Conservation (phyloP, 2,113 vertebrate species). For the Pteruthius melanotis region DNA sequence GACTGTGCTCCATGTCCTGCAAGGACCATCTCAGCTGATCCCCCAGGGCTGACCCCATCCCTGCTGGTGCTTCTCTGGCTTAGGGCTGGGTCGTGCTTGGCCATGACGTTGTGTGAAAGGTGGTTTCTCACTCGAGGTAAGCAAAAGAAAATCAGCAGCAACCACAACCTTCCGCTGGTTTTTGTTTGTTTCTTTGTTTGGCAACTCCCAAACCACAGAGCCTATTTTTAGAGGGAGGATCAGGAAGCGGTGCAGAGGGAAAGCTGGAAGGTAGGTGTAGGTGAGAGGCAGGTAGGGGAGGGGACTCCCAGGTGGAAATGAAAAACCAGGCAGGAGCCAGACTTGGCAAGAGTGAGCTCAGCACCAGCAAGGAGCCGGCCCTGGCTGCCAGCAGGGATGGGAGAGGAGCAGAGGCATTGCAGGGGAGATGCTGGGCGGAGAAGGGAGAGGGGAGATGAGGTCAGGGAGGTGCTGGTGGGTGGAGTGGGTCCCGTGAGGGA, state of each 20-base stretch:
- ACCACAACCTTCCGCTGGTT: not conserved
- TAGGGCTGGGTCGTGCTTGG: fast-evolving
- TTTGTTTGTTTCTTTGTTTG: not conserved
- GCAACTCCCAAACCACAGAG: slow-evolving; percentile 3
- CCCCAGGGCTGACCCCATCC: not conserved
- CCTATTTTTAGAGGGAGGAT: not conserved
- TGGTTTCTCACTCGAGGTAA: not conserved
- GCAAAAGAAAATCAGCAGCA: not conserved
- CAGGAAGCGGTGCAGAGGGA: not conserved
- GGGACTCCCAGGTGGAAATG: not conserved
- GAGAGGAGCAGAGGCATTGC: not conserved
- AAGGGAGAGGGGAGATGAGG: slow-evolving; percentile 15
- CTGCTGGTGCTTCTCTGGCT: not conserved
- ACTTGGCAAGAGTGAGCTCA: fast-evolving
- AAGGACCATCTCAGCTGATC: not conserved
- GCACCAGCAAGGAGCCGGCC: fast-evolving
- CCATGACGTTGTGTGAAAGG: not conserved
- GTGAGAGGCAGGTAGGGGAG: not conserved
- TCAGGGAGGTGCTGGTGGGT: slow-evolving; percentile 34
- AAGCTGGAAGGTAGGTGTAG: not conserved
- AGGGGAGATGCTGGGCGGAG: not conserved
- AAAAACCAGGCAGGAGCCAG: not conserved
- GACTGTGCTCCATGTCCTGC: not conserved
- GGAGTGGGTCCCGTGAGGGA: not conserved
- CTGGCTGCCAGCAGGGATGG: fast-evolving